Evolutionary conservation across 2,888 invertebrate species (phyloP).

Genomic region (Sialis lutaria): DNA sequence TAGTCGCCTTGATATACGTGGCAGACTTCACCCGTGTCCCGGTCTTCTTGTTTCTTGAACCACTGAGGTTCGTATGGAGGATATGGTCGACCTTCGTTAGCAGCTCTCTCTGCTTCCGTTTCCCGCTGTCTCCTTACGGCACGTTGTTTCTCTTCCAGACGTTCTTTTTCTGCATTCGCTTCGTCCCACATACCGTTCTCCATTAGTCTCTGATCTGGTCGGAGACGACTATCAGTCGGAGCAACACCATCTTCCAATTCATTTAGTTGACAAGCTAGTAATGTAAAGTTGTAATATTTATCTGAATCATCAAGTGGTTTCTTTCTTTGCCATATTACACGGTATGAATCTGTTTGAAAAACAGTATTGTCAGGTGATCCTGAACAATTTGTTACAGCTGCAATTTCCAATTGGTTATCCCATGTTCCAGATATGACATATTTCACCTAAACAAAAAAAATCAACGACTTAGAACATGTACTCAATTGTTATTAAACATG

Average conservation of each 20-base stretch:
- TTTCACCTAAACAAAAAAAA: constrained; percentile 37
- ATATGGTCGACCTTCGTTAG: constrained; percentile 45
- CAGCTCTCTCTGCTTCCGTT: constrained; percentile 54
- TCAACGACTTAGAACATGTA: neutral
- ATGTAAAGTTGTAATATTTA: constrained; percentile 85
- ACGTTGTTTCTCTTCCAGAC: constrained; percentile 92
- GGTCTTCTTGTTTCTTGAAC: constrained; percentile 75
- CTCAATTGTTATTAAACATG: too few species aligned
- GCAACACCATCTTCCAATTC: constrained; percentile 85
- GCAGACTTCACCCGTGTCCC: constrained; percentile 44
- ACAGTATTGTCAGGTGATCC: constrained; percentile 61
- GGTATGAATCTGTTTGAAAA: constrained; percentile 80
- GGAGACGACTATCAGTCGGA: constrained; percentile 80
- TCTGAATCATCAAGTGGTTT: constrained; percentile 50
- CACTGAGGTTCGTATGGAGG: constrained; percentile 67
- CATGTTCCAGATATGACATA: constrained; percentile 74
- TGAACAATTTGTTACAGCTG: constrained; percentile 59
- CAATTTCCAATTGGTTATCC: constrained; percentile 91
- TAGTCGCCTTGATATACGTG: constrained; percentile 80
- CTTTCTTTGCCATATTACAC: constrained; percentile 72
- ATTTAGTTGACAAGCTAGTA: constrained; percentile 90
- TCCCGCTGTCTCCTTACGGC: constrained; percentile 60
- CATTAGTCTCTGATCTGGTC: constrained; percentile 98
- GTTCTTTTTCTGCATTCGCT: constrained; percentile 70
- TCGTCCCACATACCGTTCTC: constrained; percentile 86